Conservation (phyloP, 2,113 vertebrate genomes). For the Galemys pyrenaicus region DNA sequence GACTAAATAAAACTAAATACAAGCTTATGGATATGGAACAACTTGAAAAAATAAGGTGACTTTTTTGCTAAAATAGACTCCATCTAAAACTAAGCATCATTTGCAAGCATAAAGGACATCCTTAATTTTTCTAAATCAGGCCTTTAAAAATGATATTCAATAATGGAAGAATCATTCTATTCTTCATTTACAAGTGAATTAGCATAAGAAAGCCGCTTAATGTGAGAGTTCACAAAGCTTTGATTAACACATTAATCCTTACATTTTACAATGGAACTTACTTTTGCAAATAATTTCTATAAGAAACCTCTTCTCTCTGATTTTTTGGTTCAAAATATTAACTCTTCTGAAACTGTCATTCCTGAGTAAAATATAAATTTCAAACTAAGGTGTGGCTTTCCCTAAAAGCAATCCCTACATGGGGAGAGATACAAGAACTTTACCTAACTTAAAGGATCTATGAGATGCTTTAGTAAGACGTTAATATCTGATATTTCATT, state of each 20-base stretch:
- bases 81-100: slow-evolving; percentile 76
- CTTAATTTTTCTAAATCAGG: slow-evolving; percentile 85
- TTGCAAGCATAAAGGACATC: slow-evolving; percentile 82
- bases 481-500: background rate
- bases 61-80: slow-evolving; percentile 75
- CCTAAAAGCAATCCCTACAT: background rate
- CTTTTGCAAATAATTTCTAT: slow-evolving; percentile 79
- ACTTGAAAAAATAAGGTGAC: slow-evolving; percentile 63
- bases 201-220: slow-evolving; percentile 87
- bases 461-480: background rate
- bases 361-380: background rate
- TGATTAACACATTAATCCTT: slow-evolving; percentile 88
- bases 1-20: slow-evolving; percentile 58
- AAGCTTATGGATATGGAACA: slow-evolving; percentile 53
- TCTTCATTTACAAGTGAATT: slow-evolving; percentile 87
- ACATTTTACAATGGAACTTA: slow-evolving; percentile 83
- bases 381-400: background rate
- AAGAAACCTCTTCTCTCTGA: slow-evolving; percentile 70
- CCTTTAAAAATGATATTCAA: slow-evolving; percentile 85
- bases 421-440: background rate
- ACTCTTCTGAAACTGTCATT: slow-evolving; percentile 64
- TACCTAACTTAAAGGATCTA: background rate
- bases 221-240: slow-evolving; percentile 85
- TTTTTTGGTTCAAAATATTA: slow-evolving; percentile 73
- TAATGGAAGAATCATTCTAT: slow-evolving; percentile 84